Evolutionary conservation across 2,113 vertebrate genomes (phyloP), one percentile per base, ranked within the genome.

Genomic region (Eulemur rufifrons): DNA sequence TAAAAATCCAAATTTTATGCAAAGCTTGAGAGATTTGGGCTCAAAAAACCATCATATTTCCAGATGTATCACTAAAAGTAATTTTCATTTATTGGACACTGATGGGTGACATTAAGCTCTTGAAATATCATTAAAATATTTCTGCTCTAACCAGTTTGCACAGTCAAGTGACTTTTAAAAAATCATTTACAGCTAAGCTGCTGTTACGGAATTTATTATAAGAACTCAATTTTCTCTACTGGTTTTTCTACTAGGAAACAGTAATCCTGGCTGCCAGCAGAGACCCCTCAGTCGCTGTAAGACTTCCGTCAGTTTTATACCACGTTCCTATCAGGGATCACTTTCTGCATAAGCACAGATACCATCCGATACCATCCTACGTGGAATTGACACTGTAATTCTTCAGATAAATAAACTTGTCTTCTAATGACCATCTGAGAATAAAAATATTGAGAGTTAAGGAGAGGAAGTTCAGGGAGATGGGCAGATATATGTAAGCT

Each of bases 81-180:
- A 93, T 95, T 97, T 97, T 93, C 91, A 96, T 96, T 97, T 97
- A 97, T 97, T 97, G 96, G 96, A 92, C 96, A 97, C 89, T 95
- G 95, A 95, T 97, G 96, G 95, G 95, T 97, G 97, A 95, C 96
- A 97, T 97, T 95, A 97, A 97, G 78, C 95, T 97, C 94, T 95
- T 95, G 96, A 97, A 97, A 97, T 96, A 93, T 91, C 95, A 95
- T 97, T 97, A 97, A 96, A 94, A 93, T 97, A 96, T 95, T 97
- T 98, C 95, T 96, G 95, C 91, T 95, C 63, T 97, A 97, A 93
- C 95, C 83, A 95, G 96, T 97, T 96, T 95, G 89, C 92, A 95
- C 86, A 97, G 91, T 95, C 96, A 98, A 98, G 83, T 95, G 95
- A 97, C 89, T 97, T 98, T 97, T 91, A 86, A 97, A 96, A 97